phyloP scores from a whole-genome alignment of 2,113 vertebrate genomes.

The Callopanchax toddi region DNA sequence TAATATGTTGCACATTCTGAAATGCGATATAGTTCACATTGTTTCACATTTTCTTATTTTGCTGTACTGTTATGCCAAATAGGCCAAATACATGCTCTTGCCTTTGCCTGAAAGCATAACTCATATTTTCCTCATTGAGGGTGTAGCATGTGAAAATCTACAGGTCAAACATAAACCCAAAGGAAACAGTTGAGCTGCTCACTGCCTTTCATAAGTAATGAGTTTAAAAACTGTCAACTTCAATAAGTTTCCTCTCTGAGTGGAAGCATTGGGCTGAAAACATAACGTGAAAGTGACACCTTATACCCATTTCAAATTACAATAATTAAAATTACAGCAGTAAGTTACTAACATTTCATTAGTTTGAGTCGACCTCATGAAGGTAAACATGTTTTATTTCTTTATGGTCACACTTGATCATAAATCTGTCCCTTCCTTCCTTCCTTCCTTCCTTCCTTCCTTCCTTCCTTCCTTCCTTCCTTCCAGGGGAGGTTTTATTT shows the following conservation, averaged over 20 bases:
- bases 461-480: slow-evolving; percentile 61
- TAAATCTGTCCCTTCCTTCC: slow-evolving; percentile 63
- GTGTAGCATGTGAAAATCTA: too few species aligned
- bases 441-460: too few species aligned
- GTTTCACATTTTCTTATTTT: too few species aligned
- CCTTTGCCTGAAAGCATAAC: too few species aligned
- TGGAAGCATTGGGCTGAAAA: slow-evolving; percentile 2
- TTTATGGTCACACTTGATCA: slow-evolving; percentile 45
- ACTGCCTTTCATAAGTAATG: slow-evolving; percentile 48
- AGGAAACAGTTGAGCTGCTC: slow-evolving; percentile 37
- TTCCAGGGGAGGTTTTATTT: slow-evolving; percentile 40
- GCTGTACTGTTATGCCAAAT: too few species aligned
- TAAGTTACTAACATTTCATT: slow-evolving; percentile 44
- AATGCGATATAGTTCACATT: too few species aligned
- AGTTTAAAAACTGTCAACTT: slow-evolving; percentile 55
- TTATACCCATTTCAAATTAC: slow-evolving; percentile 7
- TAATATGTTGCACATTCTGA: too few species aligned
- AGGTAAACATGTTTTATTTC: slow-evolving; percentile 35
- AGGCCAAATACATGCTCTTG: too few species aligned
- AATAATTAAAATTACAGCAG: slow-evolving; percentile 2
- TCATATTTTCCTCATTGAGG: too few species aligned
- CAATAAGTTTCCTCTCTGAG: slow-evolving; percentile 44
- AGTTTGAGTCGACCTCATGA: slow-evolving; percentile 39
- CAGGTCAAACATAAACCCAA: too few species aligned
- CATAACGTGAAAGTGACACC: slow-evolving; percentile 17